Evolutionary conservation across 2,888 invertebrate genomes (phyloP).

Genomic region (Nipponacmea schrenckii): DNA sequence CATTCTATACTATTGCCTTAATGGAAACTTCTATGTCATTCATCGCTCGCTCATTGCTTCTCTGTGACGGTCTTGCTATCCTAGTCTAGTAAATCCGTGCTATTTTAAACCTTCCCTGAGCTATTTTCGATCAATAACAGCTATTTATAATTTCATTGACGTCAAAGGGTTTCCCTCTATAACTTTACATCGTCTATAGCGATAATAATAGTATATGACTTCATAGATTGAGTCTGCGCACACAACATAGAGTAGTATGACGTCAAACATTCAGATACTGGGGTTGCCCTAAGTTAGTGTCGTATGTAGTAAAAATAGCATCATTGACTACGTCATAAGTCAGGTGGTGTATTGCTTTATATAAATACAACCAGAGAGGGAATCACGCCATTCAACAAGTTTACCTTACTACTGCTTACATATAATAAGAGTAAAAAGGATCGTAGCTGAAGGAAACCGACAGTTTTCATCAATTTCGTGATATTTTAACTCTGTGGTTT

Average conservation of each 20-base stretch:
- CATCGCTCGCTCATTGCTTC: not conserved
- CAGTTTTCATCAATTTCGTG: no score
- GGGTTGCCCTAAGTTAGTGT: constrained; percentile 8
- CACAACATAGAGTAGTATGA: not conserved
- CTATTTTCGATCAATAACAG: not conserved
- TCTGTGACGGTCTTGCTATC: not conserved
- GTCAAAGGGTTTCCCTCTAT: constrained; percentile 7
- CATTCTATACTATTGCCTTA: no score
- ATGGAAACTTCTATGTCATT: not conserved
- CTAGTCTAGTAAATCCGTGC: not conserved
- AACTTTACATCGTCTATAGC: not conserved
- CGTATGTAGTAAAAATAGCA: constrained; percentile 6
- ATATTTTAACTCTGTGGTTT: not conserved
- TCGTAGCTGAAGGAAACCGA: no score
- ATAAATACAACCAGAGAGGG: no score
- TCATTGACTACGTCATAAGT: not conserved
- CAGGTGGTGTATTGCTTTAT: not conserved
- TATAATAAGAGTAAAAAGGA: no score
- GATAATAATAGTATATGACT: constrained; percentile 6
- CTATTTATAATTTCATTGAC: not conserved
- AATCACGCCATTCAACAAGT: no score
- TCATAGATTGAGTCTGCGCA: not conserved
- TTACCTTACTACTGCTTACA: no score
- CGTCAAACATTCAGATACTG: not conserved
- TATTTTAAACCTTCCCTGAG: not conserved